Evolutionary conservation across 2,113 vertebrate species (phyloP).

Genomic region (Chloroceryle aenea): DNA sequence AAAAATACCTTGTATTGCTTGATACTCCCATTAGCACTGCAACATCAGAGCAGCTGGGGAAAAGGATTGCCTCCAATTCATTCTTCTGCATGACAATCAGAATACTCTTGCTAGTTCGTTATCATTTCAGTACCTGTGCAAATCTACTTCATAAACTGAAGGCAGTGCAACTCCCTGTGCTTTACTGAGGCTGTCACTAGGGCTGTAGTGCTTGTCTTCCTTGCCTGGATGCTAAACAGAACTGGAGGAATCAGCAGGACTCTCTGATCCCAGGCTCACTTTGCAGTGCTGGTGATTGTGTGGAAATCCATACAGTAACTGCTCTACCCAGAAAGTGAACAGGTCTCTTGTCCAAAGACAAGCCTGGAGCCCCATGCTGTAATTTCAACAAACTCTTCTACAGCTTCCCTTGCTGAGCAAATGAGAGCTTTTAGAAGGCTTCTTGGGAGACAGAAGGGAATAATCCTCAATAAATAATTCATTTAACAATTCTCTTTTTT

Average conservation of each 20-base stretch:
- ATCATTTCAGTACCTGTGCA: background rate
- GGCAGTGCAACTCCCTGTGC: background rate
- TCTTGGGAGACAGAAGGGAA: background rate
- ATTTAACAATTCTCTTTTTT: background rate
- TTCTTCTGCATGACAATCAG: background rate
- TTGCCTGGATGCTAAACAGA: background rate
- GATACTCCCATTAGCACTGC: background rate
- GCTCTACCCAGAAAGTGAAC: background rate
- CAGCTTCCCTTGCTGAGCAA: background rate
- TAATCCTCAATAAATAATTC: background rate
- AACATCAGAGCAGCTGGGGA: background rate
- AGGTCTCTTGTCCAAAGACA: background rate
- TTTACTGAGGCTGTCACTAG: background rate
- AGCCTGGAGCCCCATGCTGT: background rate
- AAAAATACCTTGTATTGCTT: background rate
- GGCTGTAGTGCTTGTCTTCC: background rate
- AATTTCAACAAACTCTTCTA: background rate
- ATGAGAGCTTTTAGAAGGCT: background rate
- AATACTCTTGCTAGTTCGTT: background rate
- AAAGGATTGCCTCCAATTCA: background rate
- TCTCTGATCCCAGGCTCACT: background rate
- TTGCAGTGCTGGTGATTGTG: background rate
- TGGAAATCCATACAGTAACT: background rate
- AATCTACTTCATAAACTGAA: background rate
- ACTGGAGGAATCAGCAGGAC: background rate